These are phyloP conservation scores for Ictalurus punctatus DNA, from an alignment of 2,113 vertebrate species.

Conservation along the genomic window DNA sequence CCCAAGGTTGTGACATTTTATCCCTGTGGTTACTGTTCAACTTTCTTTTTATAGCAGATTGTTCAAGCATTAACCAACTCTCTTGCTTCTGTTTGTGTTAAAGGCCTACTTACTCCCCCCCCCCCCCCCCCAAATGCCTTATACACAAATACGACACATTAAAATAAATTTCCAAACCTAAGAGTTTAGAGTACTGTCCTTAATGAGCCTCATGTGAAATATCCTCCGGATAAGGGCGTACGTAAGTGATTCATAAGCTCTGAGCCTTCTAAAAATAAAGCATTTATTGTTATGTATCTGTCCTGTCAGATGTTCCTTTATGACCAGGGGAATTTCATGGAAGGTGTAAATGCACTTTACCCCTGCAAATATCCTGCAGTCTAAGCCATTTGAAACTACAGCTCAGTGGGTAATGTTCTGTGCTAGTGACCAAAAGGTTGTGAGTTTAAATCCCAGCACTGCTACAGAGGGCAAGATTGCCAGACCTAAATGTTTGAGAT, in stretches of 20 bases:
- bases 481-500: not conserved
- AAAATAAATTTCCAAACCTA: not conserved
- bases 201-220: not conserved
- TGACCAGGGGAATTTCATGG: not conserved
- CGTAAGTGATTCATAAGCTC: not conserved
- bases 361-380: not conserved
- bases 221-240: no score
- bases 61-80: slow-evolving; percentile 57
- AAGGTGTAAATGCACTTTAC: not conserved
- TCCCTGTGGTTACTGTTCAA: slow-evolving; percentile 26
- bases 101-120: slow-evolving; percentile 8
- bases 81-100: not conserved
- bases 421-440: not conserved
- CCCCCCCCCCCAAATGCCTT: not conserved
- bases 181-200: not conserved
- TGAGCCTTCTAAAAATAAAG: not conserved
- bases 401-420: not conserved
- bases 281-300: not conserved
- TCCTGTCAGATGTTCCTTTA: not conserved
- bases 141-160: not conserved
- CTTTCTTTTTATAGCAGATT: not conserved
- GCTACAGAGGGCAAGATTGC: not conserved
- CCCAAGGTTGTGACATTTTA: slow-evolving; percentile 5
- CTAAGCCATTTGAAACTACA: not conserved
- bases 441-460: not conserved